Conservation (phyloP, 2,113 vertebrate genomes). For the Syrmaticus mikado region DNA sequence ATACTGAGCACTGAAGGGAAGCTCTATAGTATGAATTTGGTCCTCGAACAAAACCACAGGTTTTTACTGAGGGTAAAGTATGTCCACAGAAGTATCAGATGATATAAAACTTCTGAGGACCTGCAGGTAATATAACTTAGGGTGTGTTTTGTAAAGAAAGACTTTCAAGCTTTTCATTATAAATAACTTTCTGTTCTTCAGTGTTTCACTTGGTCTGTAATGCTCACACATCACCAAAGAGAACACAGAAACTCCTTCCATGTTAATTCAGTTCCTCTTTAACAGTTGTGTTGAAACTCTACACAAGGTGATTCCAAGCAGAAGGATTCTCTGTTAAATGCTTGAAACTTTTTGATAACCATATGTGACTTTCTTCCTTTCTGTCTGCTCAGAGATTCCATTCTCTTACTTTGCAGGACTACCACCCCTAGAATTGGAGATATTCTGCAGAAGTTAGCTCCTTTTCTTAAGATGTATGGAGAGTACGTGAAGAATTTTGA, state of each 20-base stretch:
- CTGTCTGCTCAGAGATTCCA: conserved; percentile 38
- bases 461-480: conserved; percentile 98
- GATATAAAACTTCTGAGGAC: neutral
- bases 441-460: conserved; percentile 94
- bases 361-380: neutral
- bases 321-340: neutral
- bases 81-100: neutral
- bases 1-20: neutral
- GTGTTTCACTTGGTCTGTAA: neutral
- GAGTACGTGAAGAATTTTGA: conserved; percentile 98
- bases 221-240: neutral
- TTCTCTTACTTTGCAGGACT: conserved; percentile 71
- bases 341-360: neutral
- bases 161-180: neutral
- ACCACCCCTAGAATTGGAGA: conserved; percentile 93
- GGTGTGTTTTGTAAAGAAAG: neutral
- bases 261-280: neutral
- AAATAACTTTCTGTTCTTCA: neutral
- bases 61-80: neutral
- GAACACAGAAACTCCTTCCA: neutral
- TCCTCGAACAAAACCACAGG: neutral
- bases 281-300: neutral
- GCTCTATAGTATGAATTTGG: neutral
- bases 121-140: neutral
- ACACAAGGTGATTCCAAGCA: fast-evolving